A percentile compares a stretch with the other conserved stretches of the same genome.
These are phyloP conservation scores for Diarsia rubi DNA, from an alignment of 2,888 invertebrate genomes.

Conservation along the genomic window DNA sequence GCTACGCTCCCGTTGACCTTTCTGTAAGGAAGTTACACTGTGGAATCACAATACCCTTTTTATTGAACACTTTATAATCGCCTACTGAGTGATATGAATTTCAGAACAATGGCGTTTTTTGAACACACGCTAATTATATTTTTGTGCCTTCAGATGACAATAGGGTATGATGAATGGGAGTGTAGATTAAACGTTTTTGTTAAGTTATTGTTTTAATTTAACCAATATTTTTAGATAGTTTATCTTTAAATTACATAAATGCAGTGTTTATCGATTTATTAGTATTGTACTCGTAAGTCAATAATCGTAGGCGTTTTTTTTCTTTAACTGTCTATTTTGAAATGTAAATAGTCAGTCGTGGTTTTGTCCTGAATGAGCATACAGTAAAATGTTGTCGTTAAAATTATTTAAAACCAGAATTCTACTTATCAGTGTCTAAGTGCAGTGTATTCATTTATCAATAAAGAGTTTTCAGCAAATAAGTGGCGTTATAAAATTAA, in stretches of 20 bases:
- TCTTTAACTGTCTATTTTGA: too few species aligned
- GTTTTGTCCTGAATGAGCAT: too few species aligned
- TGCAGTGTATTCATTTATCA: too few species aligned
- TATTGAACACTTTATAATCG: slow-evolving; percentile 56
- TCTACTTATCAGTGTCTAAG: too few species aligned
- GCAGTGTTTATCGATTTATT: too few species aligned
- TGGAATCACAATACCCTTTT: slow-evolving; percentile 61
- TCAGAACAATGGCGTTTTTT: slow-evolving; percentile 59
- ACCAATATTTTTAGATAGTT: neutral
- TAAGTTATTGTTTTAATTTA: slow-evolving; percentile 13
- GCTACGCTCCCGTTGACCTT: neutral
- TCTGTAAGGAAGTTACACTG: slow-evolving; percentile 17
- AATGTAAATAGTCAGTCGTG: too few species aligned
- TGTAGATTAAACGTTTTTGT: slow-evolving; percentile 21
- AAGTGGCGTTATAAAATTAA: too few species aligned
- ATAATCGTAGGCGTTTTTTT: too few species aligned
- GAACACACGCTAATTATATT: slow-evolving; percentile 45
- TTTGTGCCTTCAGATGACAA: slow-evolving; percentile 44
- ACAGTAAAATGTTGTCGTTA: too few species aligned
- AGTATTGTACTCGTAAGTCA: too few species aligned
- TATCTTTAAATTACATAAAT: neutral
- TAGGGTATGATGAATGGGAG: slow-evolving; percentile 46
- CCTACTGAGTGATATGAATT: slow-evolving; percentile 58
- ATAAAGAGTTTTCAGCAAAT: too few species aligned
- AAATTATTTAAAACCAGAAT: too few species aligned